Evolutionary conservation across 2,888 invertebrate genomes (phyloP).

Genomic region (Orthosia incerta): DNA sequence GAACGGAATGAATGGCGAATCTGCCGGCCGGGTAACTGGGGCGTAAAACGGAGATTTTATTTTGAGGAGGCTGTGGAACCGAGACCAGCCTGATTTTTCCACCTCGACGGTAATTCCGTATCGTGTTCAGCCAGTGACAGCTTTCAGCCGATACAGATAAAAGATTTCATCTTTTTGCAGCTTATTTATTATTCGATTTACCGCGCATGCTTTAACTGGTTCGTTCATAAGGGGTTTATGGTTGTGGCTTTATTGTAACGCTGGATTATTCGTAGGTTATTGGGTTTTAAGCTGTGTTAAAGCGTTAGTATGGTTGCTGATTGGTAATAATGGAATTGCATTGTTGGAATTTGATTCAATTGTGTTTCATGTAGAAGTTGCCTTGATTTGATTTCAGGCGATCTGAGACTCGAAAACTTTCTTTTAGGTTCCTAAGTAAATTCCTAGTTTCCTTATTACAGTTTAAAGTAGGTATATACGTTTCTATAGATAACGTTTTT

Average conservation of each 20-base stretch:
- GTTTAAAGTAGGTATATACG: neutral
- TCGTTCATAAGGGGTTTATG: constrained; percentile 20
- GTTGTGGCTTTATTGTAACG: constrained; percentile 39
- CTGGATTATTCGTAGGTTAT: constrained; percentile 30
- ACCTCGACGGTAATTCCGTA: constrained; percentile 71
- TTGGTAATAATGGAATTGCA: neutral
- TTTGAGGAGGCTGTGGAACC: constrained; percentile 73
- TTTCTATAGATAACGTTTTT: neutral
- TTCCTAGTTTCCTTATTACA: neutral
- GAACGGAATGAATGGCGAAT: constrained; percentile 78
- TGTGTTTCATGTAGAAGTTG: neutral
- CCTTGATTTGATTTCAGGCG: neutral
- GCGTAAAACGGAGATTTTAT: constrained; percentile 82
- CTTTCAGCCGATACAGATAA: constrained; percentile 61
- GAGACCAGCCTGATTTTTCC: constrained; percentile 78
- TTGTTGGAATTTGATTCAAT: neutral
- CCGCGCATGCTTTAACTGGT: constrained; percentile 35
- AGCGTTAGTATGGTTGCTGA: constrained; percentile 1
- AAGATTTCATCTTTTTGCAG: constrained; percentile 59
- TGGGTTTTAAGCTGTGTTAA: constrained; percentile 25
- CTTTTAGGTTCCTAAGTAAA: too few relatives aligned
- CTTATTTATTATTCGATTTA: constrained; percentile 58
- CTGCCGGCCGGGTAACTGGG: constrained; percentile 78
- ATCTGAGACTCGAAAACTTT: too few relatives aligned
- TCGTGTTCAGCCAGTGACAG: constrained; percentile 55